Evolutionary conservation across 2,888 invertebrate genomes (phyloP), one percentile per base, ranked within the genome.

Genomic region (Sclerodermus sp.): DNA sequence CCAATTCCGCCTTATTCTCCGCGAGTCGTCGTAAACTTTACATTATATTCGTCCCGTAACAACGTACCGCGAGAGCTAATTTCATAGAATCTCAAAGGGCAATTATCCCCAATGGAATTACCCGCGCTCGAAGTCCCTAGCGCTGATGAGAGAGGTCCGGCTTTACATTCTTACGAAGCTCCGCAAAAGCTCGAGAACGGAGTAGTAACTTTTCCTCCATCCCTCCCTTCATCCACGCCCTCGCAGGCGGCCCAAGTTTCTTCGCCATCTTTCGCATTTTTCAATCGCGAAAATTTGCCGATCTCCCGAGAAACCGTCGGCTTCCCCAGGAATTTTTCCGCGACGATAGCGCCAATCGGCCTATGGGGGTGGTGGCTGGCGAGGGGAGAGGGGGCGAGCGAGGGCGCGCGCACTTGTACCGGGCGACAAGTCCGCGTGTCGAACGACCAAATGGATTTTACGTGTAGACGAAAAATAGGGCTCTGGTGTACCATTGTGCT

Each of bases 381-480:
- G 30, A 30, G 10, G 30, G 10, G 30, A 30, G 30, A 30, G 10
- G 10, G 30, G 10, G 30, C 6, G 30, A 30, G 58, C 55, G 30
- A 30, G 30, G 10, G 64, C 58, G 58, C 56, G 61, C 53, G 53
- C 59, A 62, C 62, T 64, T 62, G 62, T 60, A 60, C 57, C 51
- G 59, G 57, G 62, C 56, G 64, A 64, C 63, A 64, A 62, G 53
- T 57, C 64, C 49, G 63, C 57, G 64, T 62, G 63, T 62, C 64
- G 64, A 64, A 64, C 60, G 62, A 58, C 64, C 65, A 64, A 64
- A 64, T 64, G 64, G 64, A 58, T 66, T 63, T 66, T 63, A 59
- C 63, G 66, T 66, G 62, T 65, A 65, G 57, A 61, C 59, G 66
- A 66, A 66, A 65, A 66, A 66, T 66, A 62, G 60, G 55, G 56